Percentiles rank a stretch among this genome's conserved stretches.
Evolutionary conservation across 2,113 vertebrate species (phyloP).

Genomic region (Numida meleagris): DNA sequence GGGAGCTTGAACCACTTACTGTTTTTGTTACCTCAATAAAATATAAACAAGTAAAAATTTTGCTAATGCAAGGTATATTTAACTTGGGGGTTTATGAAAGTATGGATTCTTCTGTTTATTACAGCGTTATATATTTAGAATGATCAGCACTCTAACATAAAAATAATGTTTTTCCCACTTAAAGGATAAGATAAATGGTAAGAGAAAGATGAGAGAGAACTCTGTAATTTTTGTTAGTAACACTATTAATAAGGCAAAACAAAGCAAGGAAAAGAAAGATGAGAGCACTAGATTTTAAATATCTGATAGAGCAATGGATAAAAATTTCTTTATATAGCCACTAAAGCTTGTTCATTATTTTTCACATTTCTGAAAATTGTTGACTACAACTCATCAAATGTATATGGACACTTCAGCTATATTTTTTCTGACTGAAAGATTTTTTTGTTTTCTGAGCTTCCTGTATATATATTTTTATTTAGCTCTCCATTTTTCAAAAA

Average conservation of each 20-base stretch:
- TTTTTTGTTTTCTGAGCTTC: too few species aligned
- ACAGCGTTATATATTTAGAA: neutral
- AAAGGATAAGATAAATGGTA: constrained; percentile 2
- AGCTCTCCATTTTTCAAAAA: neutral
- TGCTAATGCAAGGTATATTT: neutral
- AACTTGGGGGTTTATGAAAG: neutral
- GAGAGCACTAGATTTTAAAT: neutral
- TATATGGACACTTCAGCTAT: fast-evolving
- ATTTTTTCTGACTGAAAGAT: neutral
- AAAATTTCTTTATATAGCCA: neutral
- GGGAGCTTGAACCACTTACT: neutral
- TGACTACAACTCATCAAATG: neutral
- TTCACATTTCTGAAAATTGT: neutral
- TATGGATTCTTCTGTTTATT: neutral
- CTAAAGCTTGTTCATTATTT: neutral
- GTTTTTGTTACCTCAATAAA: neutral
- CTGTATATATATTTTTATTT: neutral
- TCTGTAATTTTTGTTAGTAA: neutral
- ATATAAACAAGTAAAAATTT: neutral
- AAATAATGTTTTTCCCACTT: constrained; percentile 24
- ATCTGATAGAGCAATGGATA: neutral
- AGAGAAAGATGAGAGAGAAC: neutral
- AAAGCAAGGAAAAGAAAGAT: neutral
- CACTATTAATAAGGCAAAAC: neutral
- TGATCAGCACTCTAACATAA: neutral